Conservation (phyloP, 1,140 invertebrate species). For the Thaumatotibia leucotreta region DNA sequence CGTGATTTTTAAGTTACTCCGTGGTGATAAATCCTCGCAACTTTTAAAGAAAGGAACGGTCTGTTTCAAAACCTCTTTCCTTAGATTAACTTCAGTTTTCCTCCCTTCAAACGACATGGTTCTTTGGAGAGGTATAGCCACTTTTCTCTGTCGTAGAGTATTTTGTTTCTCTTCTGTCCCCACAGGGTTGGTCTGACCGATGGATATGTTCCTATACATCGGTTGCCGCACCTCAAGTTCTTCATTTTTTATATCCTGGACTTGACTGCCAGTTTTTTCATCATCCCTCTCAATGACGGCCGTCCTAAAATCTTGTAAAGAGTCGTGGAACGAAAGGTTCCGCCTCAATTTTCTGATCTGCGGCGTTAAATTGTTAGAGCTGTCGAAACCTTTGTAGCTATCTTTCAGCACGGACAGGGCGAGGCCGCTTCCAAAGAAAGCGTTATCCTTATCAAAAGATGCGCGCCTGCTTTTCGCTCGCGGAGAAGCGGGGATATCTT, state of each 20-base stretch:
- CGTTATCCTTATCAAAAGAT: slow-evolving; percentile 46
- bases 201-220: slow-evolving; percentile 34
- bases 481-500: slow-evolving; percentile 63
- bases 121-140: slow-evolving; percentile 26
- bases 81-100: slow-evolving; percentile 35
- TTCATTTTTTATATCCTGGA: slow-evolving; percentile 19
- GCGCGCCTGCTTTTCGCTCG: slow-evolving; percentile 59
- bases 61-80: slow-evolving; percentile 45
- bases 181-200: slow-evolving; percentile 19
- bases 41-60: slow-evolving; percentile 39
- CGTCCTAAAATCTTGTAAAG: slow-evolving; percentile 39
- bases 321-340: slow-evolving; percentile 45
- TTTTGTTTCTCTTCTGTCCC: slow-evolving; percentile 19
- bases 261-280: not conserved
- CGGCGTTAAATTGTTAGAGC: slow-evolving; percentile 37
- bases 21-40: slow-evolving; percentile 32
- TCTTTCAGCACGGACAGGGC: slow-evolving; percentile 47
- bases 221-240: slow-evolving; percentile 24
- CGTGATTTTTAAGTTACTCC: slow-evolving; percentile 14
- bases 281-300: slow-evolving; percentile 27
- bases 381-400: slow-evolving; percentile 54
- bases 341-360: slow-evolving; percentile 55
- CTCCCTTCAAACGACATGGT: slow-evolving; percentile 34
- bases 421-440: slow-evolving; percentile 31
- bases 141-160: slow-evolving; percentile 36